phyloP scores from a whole-genome alignment of 2,113 vertebrate species.

The Egretta garzetta region DNA sequence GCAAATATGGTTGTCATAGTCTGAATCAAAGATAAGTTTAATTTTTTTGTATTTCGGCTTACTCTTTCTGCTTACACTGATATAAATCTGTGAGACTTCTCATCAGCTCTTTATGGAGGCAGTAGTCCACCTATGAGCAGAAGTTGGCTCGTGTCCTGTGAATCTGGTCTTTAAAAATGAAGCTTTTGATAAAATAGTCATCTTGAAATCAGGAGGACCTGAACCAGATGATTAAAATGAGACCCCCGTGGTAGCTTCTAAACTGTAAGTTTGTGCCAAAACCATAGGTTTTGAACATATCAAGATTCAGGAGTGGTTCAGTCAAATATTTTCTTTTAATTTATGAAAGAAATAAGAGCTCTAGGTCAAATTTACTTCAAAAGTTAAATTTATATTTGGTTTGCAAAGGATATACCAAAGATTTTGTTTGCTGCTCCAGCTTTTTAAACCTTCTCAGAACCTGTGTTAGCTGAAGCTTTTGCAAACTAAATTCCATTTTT shows the following conservation, averaged over 20 bases:
- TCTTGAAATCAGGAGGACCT: background rate
- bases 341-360: background rate
- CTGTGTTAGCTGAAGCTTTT: background rate
- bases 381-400: constrained; percentile 3
- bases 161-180: background rate
- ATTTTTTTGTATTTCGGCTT: background rate
- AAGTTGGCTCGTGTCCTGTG: background rate
- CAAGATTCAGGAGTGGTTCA: background rate
- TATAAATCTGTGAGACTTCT: background rate
- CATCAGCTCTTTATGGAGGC: background rate
- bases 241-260: accelerated
- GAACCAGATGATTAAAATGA: background rate
- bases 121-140: background rate
- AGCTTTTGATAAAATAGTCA: background rate
- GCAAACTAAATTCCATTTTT: background rate
- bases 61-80: background rate
- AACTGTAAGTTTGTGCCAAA: background rate
- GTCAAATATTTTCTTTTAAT: constrained; percentile 55
- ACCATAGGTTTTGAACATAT: background rate
- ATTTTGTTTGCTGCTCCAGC: constrained; percentile 12
- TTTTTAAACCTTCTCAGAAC: constrained; percentile 22
- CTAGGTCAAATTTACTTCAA: constrained; percentile 19
- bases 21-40: background rate
- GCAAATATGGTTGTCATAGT: background rate
- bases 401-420: background rate